Evolutionary conservation across 1,140 invertebrate genomes (phyloP).

Genomic region (Nautilus pompilius): DNA sequence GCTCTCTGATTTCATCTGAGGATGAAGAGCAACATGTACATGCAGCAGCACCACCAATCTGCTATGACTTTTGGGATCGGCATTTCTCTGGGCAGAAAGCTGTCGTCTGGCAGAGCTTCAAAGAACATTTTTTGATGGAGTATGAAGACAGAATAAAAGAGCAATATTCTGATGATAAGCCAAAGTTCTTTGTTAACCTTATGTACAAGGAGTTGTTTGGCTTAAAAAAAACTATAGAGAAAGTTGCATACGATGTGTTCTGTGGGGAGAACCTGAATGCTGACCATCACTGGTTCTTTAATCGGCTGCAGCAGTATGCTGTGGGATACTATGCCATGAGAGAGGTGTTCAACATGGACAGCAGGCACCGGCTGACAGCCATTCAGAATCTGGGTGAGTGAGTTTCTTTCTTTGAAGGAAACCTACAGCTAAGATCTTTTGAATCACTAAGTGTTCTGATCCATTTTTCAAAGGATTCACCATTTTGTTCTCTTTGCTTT

Average conservation of each 20-base stretch:
- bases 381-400: slow-evolving; percentile 42
- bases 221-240: slow-evolving; percentile 17
- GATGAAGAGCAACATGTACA: too few relatives aligned
- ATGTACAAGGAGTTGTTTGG: slow-evolving; percentile 42
- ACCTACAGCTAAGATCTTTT: too few relatives aligned
- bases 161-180: slow-evolving; percentile 24
- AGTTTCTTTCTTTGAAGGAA: too few relatives aligned
- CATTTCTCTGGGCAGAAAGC: slow-evolving; percentile 25
- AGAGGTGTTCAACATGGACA: slow-evolving; percentile 44
- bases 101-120: slow-evolving; percentile 29
- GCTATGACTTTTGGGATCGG: slow-evolving; percentile 38
- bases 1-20: too few relatives aligned
- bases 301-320: slow-evolving; percentile 29
- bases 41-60: too few relatives aligned
- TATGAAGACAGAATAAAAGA: slow-evolving; percentile 27
- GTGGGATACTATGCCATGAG: slow-evolving; percentile 31
- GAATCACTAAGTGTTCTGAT: too few relatives aligned
- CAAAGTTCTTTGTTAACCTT: slow-evolving; percentile 30
- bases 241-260: slow-evolving; percentile 20
- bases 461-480: too few relatives aligned
- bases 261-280: slow-evolving; percentile 23
- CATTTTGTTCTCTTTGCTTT: too few relatives aligned
- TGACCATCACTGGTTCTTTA: slow-evolving; percentile 31
- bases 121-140: slow-evolving; percentile 30
- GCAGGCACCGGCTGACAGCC: slow-evolving; percentile 33